Conservation (phyloP, 2,113 vertebrate genomes). For the Canis aureus region DNA sequence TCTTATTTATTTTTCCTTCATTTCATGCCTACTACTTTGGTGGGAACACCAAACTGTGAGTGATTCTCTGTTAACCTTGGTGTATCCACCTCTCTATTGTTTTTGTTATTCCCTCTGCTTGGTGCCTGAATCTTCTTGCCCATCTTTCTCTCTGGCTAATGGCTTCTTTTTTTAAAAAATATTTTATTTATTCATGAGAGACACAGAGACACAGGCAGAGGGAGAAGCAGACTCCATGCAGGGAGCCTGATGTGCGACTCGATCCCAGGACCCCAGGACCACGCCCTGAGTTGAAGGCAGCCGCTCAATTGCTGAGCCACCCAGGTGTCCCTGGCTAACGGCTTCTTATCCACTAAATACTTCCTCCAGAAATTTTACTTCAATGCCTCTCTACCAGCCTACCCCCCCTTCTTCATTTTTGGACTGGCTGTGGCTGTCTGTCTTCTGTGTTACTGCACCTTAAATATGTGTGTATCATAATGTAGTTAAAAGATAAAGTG, state of each 20-base stretch:
- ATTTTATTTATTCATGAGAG: too few relatives aligned
- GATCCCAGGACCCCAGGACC: too few relatives aligned
- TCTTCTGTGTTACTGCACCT: background rate
- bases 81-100: background rate
- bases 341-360: background rate
- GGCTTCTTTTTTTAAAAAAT: background rate
- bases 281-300: too few relatives aligned
- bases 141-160: background rate
- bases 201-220: too few relatives aligned
- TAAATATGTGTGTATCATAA: background rate
- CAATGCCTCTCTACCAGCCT: background rate
- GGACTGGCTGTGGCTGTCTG: background rate
- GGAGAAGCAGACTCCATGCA: too few relatives aligned
- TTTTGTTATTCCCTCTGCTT: background rate
- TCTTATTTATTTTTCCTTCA: background rate
- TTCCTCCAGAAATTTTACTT: slow-evolving; percentile 42
- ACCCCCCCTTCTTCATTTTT: background rate
- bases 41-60: background rate
- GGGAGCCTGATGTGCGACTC: too few relatives aligned
- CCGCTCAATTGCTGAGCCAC: too few relatives aligned
- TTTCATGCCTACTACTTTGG: background rate
- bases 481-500: slow-evolving; percentile 32
- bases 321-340: background rate
- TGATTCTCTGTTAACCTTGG: background rate
- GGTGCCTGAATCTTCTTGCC: background rate